These are phyloP conservation scores for Mobula birostris DNA, from an alignment of 2,113 vertebrate genomes.

Conservation along the genomic window DNA sequence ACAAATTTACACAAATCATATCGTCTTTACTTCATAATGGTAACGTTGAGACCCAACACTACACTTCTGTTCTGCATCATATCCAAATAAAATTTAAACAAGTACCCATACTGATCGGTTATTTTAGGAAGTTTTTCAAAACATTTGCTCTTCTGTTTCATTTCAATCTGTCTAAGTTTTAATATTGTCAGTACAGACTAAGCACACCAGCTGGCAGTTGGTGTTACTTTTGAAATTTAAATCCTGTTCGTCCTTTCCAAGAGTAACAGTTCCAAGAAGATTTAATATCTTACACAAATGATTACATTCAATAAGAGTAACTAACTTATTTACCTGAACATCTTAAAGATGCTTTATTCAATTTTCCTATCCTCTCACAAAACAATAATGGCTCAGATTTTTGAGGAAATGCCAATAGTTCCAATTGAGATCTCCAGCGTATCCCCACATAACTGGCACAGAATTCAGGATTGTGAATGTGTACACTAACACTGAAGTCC, in stretches of 20 bases:
- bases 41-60: slow-evolving; percentile 46
- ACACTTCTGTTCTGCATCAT: slow-evolving; percentile 55
- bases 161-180: slow-evolving; percentile 67
- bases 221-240: background rate
- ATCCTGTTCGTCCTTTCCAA: background rate
- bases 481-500: too few species aligned
- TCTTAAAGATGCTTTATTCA: background rate
- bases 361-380: background rate
- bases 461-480: too few species aligned
- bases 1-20: slow-evolving; percentile 47
- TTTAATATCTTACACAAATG: background rate
- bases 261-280: background rate
- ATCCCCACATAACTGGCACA: too few species aligned
- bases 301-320: background rate
- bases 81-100: slow-evolving; percentile 58
- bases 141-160: slow-evolving; percentile 72
- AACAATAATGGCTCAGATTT: background rate
- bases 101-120: slow-evolving; percentile 55
- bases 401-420: too few species aligned
- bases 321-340: background rate
- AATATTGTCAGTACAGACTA: slow-evolving; percentile 57
- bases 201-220: slow-evolving; percentile 4
- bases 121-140: slow-evolving; percentile 71
- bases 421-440: too few species aligned
- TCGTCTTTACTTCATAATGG: slow-evolving; percentile 42